Evolutionary conservation across 2,113 vertebrate species (phyloP), one percentile per base, ranked within the genome.

Genomic region (human): DNA sequence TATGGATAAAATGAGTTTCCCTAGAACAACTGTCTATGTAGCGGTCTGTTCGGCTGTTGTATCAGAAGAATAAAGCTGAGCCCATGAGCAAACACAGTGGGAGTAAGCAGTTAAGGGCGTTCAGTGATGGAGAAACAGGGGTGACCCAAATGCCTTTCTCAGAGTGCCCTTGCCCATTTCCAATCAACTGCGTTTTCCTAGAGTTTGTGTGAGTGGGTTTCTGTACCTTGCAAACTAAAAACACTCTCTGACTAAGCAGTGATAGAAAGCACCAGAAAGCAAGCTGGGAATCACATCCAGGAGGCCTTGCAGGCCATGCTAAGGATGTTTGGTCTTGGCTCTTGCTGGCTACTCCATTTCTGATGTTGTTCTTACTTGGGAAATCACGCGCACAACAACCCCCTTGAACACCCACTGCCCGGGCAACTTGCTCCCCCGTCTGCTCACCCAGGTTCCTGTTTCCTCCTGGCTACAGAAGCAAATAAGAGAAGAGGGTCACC

Each of bases 361-460:
- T 17, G 45, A 64, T 6, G 2, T 0, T 0, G 17, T 38, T 66
- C 81, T 82, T 73, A 8, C 35, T 40, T 7, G 17, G 52, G 90
- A 73, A 25, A 23, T 22, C 73, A 2, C 0, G 0, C 4, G 17
- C 8, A 11, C 2, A 35, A 20, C 0, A 3, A 11, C 73, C 38
- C 45, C 66, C 57, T 50, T 43, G 11, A 30, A 10, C 8, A 3
- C 17, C 4, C 0, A 9, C 66, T 17, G 2, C 59, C n/a, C 8
- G 2, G 30, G 13, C 11, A 18, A 23, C 38, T 12, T 11, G 22
- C 27, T 35, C 73, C 22, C 25, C 22, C 5, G 0, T 27, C 78
- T 57, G 23, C 35, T 5, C 2, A 5, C 23, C 12, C 45, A 20
- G 89, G 27, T 38, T 80, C 45, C 76, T 93, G 86, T 90, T 91